Evolutionary conservation across 1,140 invertebrate species (phyloP).

Genomic region (Reticulitermes speratus): DNA sequence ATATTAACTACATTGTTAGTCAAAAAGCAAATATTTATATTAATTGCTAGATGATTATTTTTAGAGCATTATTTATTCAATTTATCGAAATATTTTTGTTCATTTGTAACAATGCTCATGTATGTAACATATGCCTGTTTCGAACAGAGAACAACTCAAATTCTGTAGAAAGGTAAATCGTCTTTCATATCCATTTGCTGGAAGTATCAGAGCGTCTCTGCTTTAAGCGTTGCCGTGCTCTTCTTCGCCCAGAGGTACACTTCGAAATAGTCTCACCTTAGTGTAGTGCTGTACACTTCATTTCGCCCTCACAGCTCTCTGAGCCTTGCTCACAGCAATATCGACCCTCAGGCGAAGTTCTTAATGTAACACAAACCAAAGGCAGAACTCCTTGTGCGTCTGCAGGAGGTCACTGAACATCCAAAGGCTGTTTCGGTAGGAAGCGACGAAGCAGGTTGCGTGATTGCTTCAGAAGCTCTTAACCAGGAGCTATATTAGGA

Average conservation of each 20-base stretch:
- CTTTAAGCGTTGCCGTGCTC: background rate
- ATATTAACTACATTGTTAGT: too few species aligned
- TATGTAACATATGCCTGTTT: too few species aligned
- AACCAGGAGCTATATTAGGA: background rate
- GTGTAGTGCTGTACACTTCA: background rate
- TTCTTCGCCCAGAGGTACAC: background rate
- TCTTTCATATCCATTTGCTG: too few species aligned
- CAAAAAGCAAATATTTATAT: too few species aligned
- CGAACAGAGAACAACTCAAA: too few species aligned
- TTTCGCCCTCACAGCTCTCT: background rate
- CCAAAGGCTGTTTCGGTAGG: background rate
- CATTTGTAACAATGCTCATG: too few species aligned
- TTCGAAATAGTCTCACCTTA: background rate
- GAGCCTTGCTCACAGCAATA: background rate
- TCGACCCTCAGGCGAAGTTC: background rate
- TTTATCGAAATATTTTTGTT: too few species aligned
- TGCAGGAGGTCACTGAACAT: background rate
- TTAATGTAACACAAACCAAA: background rate
- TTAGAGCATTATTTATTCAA: too few species aligned
- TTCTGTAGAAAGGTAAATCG: too few species aligned
- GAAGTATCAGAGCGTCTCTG: background rate
- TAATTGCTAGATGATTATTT: too few species aligned
- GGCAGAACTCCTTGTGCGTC: too few species aligned
- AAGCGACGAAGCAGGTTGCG: background rate
- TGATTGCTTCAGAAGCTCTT: background rate